Conservation (phyloP, 1,140 invertebrate species). For the Tetragonula clypearis region DNA sequence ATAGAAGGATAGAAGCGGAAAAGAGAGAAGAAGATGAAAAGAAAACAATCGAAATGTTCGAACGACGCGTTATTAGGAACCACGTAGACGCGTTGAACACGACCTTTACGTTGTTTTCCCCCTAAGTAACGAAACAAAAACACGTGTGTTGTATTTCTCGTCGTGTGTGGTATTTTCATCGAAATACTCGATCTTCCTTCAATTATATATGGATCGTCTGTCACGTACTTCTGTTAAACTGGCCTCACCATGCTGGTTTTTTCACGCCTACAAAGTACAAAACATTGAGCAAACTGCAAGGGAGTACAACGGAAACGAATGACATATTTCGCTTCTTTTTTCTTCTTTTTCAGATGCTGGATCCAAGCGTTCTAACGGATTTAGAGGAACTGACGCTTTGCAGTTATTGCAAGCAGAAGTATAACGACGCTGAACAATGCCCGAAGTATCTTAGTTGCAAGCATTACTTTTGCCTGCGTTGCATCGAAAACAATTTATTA, state of each 20-base stretch:
- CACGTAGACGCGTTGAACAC: background rate
- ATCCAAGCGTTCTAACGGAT: conserved; percentile 83
- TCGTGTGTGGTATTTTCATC: no score
- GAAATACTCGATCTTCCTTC: background rate
- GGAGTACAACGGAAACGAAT: background rate
- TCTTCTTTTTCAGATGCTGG: conserved; percentile 79
- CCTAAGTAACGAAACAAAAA: background rate
- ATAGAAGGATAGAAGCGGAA: background rate
- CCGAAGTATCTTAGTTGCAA: conserved; percentile 89
- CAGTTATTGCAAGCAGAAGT: conserved; percentile 86
- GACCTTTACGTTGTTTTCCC: conserved; percentile 15
- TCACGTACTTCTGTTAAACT: background rate
- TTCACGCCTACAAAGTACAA: no score
- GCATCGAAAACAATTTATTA: conserved; percentile 85
- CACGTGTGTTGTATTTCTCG: no score
- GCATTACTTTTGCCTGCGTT: conserved; percentile 89
- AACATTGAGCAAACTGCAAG: background rate
- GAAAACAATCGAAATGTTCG: background rate
- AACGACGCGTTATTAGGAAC: background rate
- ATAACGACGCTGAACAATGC: conserved; percentile 86
- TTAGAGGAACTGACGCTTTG: conserved; percentile 88
- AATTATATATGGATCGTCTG: background rate
- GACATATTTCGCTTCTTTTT: background rate
- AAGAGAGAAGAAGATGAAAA: background rate
- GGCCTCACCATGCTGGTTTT: no score